Evolutionary conservation across 2,797 vertebrate species (phyloP).

Genomic region (Glossophaga mutica): DNA sequence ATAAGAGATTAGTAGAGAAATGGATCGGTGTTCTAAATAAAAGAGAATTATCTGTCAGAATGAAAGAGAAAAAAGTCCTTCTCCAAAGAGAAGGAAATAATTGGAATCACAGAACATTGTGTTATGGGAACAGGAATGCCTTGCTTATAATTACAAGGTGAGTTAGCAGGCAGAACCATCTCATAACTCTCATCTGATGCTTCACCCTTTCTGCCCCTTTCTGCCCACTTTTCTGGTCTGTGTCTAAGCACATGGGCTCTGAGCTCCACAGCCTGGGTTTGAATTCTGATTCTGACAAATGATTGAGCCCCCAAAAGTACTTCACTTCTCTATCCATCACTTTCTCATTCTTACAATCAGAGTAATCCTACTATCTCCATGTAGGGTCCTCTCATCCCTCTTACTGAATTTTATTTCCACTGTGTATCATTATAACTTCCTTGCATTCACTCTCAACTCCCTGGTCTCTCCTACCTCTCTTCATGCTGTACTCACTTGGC

Average conservation of each 20-base stretch:
- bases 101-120: neutral
- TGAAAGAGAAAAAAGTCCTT: neutral
- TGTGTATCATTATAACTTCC: neutral
- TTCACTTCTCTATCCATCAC: neutral
- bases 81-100: neutral
- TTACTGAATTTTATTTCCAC: neutral
- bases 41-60: neutral
- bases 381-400: neutral
- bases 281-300: neutral
- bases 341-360: neutral
- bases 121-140: neutral
- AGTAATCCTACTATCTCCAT: neutral
- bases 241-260: neutral
- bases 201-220: neutral
- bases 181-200: neutral
- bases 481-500: rapidly evolving
- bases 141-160: neutral
- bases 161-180: neutral
- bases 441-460: neutral
- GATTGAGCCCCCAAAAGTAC: neutral
- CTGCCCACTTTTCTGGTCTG: neutral
- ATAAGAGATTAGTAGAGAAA: neutral
- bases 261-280: neutral
- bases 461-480: neutral
- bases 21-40: neutral